A percentile compares a stretch with the other conserved stretches of the same genome.
phyloP scores from a whole-genome alignment of 2,888 invertebrate species.

The Ectropis crepuscularia region DNA sequence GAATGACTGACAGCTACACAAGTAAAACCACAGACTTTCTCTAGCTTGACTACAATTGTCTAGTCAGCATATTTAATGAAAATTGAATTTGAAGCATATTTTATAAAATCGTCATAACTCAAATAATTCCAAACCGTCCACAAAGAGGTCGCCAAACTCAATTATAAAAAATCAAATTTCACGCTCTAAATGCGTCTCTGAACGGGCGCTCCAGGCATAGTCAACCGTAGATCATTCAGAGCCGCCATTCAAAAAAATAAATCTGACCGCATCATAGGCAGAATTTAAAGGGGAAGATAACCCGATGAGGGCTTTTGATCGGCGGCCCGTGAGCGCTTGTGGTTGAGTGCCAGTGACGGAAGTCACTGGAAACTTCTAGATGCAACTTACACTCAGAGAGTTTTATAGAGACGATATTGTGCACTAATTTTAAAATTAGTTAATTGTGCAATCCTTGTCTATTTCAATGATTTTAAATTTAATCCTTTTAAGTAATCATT shows the following conservation, averaged over 20 bases:
- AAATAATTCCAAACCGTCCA: constrained; percentile 9
- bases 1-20: too few relatives aligned
- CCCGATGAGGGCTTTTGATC: constrained; percentile 64
- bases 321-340: constrained; percentile 52
- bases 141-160: constrained; percentile 17
- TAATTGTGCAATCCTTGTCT: too few relatives aligned
- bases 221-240: constrained; percentile 28
- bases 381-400: background rate
- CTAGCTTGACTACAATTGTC: too few relatives aligned
- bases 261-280: constrained; percentile 32
- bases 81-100: background rate
- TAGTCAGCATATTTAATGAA: too few relatives aligned
- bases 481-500: too few relatives aligned
- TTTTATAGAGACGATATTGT: background rate
- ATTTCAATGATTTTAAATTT: too few relatives aligned
- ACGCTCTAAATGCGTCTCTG: constrained; percentile 20
- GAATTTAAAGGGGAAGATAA: constrained; percentile 52
- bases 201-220: constrained; percentile 8
- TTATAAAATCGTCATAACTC: background rate
- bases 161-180: constrained; percentile 31
- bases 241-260: constrained; percentile 34
- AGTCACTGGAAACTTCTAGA: background rate
- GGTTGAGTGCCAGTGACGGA: constrained; percentile 11
- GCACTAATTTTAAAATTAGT: background rate
- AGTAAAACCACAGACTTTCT: too few relatives aligned